A percentile compares a stretch with the other conserved stretches of the same genome.
Conservation (phyloP, 1,140 invertebrate species). For the Hyles vespertilio region DNA sequence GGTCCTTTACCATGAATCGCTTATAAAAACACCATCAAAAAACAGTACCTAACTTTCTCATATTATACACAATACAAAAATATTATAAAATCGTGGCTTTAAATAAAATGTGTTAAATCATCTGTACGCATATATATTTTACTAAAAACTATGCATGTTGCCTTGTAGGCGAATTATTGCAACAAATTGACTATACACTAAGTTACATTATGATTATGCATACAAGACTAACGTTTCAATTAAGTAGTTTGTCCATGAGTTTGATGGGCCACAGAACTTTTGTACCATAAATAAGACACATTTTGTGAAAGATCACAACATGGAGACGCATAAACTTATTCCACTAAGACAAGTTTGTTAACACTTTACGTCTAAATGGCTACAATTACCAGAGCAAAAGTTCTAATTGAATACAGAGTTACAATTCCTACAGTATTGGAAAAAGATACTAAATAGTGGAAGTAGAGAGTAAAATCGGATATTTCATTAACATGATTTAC, state of each 20-base stretch:
- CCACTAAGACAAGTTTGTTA: no score
- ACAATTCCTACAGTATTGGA: no score
- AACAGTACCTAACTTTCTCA: constrained; percentile 1
- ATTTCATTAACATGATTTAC: no score
- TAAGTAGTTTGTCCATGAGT: constrained; percentile 27
- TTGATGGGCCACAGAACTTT: neutral
- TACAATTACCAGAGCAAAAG: no score
- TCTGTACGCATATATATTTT: constrained; percentile 1
- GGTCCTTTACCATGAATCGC: neutral
- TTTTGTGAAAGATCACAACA: no score
- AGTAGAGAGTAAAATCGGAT: no score
- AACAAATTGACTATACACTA: constrained; percentile 59
- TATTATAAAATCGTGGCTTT: constrained; percentile 47
- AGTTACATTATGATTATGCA: constrained; percentile 54
- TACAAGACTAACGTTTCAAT: constrained; percentile 23
- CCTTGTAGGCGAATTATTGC: constrained; percentile 69
- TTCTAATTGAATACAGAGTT: no score
- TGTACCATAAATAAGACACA: no score
- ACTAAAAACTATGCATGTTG: constrained; percentile 32
- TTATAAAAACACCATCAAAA: constrained; percentile 1
- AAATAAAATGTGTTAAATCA: constrained; percentile 42
- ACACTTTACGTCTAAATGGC: no score
- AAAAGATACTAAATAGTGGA: no score
- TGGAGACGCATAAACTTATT: no score
- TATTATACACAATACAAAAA: constrained; percentile 34